Percentiles rank a stretch among this genome's conserved stretches.
Evolutionary conservation across 2,113 vertebrate genomes (phyloP).

Genomic region (Carassius gibelio): DNA sequence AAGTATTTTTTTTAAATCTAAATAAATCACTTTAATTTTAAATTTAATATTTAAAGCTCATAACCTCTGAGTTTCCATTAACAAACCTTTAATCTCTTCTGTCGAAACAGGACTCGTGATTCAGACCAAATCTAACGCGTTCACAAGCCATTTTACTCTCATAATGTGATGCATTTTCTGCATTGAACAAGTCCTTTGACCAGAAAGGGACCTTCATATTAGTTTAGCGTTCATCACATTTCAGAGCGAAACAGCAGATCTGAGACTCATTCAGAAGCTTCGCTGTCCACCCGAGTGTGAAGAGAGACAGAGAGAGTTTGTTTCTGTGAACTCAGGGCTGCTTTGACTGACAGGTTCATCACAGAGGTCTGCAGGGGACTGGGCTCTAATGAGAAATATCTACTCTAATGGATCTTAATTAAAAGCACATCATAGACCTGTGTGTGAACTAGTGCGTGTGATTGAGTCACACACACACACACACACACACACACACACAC

Average conservation of each 20-base stretch:
- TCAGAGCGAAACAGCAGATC: too few relatives aligned
- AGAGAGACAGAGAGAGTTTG: constrained; percentile 24
- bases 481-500: too few relatives aligned
- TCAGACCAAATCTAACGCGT: not conserved
- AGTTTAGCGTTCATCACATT: too few relatives aligned
- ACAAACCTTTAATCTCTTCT: not conserved
- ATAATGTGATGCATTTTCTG: not conserved
- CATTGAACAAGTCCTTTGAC: not conserved
- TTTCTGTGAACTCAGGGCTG: constrained; percentile 23
- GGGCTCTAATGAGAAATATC: constrained; percentile 50
- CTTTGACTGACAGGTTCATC: constrained; percentile 36
- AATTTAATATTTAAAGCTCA: too few relatives aligned
- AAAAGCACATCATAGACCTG: constrained; percentile 49
- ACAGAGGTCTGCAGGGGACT: constrained; percentile 33
- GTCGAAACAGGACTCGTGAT: not conserved
- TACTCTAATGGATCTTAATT: constrained; percentile 60
- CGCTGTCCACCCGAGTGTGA: constrained; percentile 18
- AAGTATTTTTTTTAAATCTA: not conserved
- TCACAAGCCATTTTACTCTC: not conserved
- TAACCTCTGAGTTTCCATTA: not conserved
- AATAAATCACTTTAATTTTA: not conserved
- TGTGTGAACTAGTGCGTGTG: constrained; percentile 24
- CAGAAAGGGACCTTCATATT: not conserved
- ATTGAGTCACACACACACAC: constrained; percentile 24
- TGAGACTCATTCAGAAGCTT: not conserved